These are phyloP conservation scores for Dreissena rostriformis DNA, from an alignment of 1,140 invertebrate species.

Conservation along the genomic window DNA sequence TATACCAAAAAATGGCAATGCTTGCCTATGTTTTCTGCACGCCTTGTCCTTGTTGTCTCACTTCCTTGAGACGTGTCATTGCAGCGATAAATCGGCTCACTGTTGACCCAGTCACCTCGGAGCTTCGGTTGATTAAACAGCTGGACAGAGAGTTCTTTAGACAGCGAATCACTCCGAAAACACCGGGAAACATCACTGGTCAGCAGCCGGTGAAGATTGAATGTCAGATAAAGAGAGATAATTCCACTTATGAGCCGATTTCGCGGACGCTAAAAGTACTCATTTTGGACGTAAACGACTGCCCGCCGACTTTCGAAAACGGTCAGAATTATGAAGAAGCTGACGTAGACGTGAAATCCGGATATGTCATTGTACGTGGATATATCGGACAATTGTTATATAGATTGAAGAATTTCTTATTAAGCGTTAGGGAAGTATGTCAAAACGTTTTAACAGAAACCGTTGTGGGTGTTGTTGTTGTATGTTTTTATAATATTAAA, in stretches of 20 bases:
- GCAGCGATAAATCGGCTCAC: slow-evolving; percentile 35
- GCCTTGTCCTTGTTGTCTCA: no score
- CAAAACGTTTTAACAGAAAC: no score
- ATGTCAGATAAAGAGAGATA: slow-evolving; percentile 25
- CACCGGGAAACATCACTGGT: slow-evolving; percentile 1
- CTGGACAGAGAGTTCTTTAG: slow-evolving; percentile 23
- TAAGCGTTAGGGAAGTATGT: no score
- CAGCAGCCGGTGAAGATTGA: slow-evolving; percentile 26
- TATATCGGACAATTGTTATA: no score
- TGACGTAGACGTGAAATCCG: no score
- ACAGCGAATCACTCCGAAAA: not conserved
- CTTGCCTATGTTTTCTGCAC: no score
- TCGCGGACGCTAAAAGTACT: slow-evolving; percentile 17
- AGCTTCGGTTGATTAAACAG: slow-evolving; percentile 8
- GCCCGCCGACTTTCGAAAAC: slow-evolving; percentile 23
- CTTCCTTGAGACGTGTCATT: not conserved
- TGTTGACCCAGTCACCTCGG: slow-evolving; percentile 26
- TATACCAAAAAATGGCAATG: no score
- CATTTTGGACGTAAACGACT: slow-evolving; percentile 44
- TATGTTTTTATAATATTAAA: no score
- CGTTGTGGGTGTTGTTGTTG: no score
- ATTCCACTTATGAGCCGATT: not conserved
- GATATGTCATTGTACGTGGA: no score
- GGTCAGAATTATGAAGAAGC: slow-evolving; percentile 13
- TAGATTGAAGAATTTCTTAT: no score